Evolutionary conservation across 2,797 vertebrate species (phyloP).

Genomic region (Erpetoichthys calabaricus): DNA sequence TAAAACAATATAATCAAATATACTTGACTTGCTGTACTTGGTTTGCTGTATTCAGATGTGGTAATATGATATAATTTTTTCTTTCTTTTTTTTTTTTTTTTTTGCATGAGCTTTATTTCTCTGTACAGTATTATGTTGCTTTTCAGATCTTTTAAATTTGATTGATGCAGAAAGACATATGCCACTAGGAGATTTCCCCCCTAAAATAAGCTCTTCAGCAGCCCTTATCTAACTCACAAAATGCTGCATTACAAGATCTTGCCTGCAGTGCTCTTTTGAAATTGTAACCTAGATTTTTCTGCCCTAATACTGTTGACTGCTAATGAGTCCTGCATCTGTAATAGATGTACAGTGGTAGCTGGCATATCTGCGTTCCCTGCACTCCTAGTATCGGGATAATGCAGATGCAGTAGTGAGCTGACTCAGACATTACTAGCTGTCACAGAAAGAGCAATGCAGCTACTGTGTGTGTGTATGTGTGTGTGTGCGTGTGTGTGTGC

Average conservation of each 20-base stretch:
- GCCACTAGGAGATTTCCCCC: no score
- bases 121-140: no score
- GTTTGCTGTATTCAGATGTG: no score
- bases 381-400: slow-evolving; percentile 6
- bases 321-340: slow-evolving; percentile 12
- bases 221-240: neutral
- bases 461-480: slow-evolving; percentile 1
- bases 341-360: slow-evolving; percentile 2
- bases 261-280: slow-evolving; percentile 15
- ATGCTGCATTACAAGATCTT: slow-evolving; percentile 7
- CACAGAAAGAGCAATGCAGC: slow-evolving; percentile 3
- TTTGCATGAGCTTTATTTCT: no score
- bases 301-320: slow-evolving; percentile 18
- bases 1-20: no score
- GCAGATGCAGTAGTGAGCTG: slow-evolving; percentile 1
- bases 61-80: no score
- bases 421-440: neutral
- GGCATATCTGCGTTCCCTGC: slow-evolving; percentile 7
- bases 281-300: slow-evolving; percentile 20
- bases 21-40: no score
- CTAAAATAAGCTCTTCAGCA: no score
- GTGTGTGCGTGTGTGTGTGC: neutral
- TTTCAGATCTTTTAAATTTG: no score
- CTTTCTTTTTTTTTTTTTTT: no score
- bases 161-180: no score